Conservation (phyloP, 2,888 invertebrate genomes). For the Epinotia ramella region DNA sequence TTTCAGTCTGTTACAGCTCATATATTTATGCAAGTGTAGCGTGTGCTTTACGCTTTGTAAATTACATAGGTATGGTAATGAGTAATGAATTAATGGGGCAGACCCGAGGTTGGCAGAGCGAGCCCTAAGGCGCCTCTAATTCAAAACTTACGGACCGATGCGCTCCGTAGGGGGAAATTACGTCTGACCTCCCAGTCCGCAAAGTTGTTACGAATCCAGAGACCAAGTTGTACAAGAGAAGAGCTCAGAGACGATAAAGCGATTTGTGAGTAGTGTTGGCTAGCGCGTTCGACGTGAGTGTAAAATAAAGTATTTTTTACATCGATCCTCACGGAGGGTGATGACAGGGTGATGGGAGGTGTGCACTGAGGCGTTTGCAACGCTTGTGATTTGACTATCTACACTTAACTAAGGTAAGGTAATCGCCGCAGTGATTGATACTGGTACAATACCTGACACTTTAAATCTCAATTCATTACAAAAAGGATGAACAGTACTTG, state of each 20-base stretch:
- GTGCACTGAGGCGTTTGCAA: not conserved
- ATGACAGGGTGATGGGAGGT: not conserved
- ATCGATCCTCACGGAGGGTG: not conserved
- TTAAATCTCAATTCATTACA: no score
- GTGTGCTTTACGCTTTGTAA: not conserved
- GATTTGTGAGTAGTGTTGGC: no score
- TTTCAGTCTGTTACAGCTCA: not conserved
- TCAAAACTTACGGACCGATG: not conserved
- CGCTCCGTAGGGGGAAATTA: not conserved
- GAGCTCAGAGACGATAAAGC: not conserved
- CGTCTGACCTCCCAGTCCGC: not conserved
- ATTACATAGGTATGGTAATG: slow-evolving; percentile 39
- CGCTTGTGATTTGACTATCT: not conserved
- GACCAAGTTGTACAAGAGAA: not conserved
- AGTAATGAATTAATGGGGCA: slow-evolving; percentile 46
- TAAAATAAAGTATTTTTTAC: not conserved
- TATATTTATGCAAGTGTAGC: not conserved
- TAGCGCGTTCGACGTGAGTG: not conserved
- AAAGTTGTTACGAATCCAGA: not conserved
- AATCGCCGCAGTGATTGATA: no score
- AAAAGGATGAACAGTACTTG: no score
- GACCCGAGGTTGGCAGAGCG: slow-evolving; percentile 52
- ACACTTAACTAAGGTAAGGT: no score
- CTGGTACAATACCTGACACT: no score
- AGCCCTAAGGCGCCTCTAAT: slow-evolving; percentile 44